phyloP scores from a whole-genome alignment of 2,113 vertebrate species.

The Burhinus oedicnemus region DNA sequence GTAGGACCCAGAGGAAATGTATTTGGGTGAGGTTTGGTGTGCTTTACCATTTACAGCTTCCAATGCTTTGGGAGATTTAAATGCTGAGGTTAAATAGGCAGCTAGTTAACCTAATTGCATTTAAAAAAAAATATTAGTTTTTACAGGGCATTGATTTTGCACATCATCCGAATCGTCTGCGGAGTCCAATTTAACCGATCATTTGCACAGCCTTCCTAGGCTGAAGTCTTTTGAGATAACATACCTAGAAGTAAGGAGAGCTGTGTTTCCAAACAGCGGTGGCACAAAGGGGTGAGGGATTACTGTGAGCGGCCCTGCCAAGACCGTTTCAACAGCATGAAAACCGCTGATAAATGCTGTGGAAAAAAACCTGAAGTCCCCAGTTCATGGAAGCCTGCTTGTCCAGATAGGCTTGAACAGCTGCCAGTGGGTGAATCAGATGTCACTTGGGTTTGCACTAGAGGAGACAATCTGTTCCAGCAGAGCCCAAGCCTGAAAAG shows the following conservation, averaged over 20 bases:
- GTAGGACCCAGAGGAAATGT: not conserved
- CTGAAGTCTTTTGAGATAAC: not conserved
- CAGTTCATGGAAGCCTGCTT: conserved; percentile 40
- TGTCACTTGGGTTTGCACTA: conserved; percentile 38
- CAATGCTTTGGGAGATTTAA: not conserved
- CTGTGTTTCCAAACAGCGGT: not conserved
- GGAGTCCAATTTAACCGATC: conserved; percentile 8
- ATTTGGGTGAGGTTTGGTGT: not conserved
- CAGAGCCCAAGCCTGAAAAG: conserved; percentile 12
- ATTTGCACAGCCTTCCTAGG: not conserved
- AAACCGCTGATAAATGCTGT: conserved; percentile 62
- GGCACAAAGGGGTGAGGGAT: conserved; percentile 24
- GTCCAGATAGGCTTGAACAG: conserved; percentile 65
- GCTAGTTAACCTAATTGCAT: conserved; percentile 23
- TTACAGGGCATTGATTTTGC: conserved; percentile 41
- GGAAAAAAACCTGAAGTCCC: conserved; percentile 29
- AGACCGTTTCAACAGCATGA: conserved; percentile 62
- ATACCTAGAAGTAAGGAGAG: not conserved
- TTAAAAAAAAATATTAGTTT: conserved; percentile 8
- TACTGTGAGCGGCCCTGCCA: conserved; percentile 30
- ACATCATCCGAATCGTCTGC: not conserved
- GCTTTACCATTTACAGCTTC: not conserved
- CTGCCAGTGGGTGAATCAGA: conserved; percentile 66
- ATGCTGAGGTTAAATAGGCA: not conserved
- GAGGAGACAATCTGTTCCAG: conserved; percentile 56